Evolutionary conservation across 37 sponge, comb jelly and placozoan species (phyloP).

Genomic region (Cladorhizidae sp.): DNA sequence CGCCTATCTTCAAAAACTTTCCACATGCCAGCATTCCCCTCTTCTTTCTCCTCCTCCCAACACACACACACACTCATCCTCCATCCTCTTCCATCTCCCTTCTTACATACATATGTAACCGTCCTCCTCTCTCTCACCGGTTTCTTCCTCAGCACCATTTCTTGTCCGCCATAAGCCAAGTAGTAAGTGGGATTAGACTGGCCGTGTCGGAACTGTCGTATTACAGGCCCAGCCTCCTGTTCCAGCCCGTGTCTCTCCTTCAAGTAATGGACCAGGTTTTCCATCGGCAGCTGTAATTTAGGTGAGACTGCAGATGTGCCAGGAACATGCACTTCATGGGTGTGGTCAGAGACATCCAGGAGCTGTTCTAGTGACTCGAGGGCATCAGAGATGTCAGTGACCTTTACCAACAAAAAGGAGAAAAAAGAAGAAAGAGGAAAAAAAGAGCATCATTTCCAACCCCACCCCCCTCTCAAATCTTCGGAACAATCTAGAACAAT

Average conservation of each 20-base stretch:
- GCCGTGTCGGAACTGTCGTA: constrained; percentile 65
- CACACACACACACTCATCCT: background rate
- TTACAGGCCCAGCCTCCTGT: constrained; percentile 5
- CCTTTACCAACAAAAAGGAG: constrained; percentile 22
- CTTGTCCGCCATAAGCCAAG: constrained; percentile 47
- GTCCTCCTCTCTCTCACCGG: constrained; percentile 43
- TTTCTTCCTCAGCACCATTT: constrained; percentile 79
- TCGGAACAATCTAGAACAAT: too few species aligned
- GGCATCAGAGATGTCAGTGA: constrained; percentile 29
- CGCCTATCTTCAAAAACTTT: too few species aligned
- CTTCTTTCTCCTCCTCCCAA: background rate
- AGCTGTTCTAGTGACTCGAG: constrained; percentile 34
- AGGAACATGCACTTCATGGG: background rate
- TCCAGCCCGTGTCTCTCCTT: constrained; percentile 32
- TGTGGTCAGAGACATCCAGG: background rate
- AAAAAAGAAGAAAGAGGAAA: too few species aligned
- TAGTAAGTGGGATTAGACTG: constrained; percentile 90
- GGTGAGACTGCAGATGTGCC: constrained; percentile 50
- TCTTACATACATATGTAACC: background rate
- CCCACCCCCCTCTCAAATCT: too few species aligned
- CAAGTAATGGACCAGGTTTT: constrained; percentile 33
- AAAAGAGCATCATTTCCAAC: too few species aligned
- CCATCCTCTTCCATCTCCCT: background rate
- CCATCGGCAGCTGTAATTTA: constrained; percentile 32
- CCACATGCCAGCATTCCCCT: background rate